Conservation (phyloP, 1,140 invertebrate genomes). For the Scaptomyza pallida region DNA sequence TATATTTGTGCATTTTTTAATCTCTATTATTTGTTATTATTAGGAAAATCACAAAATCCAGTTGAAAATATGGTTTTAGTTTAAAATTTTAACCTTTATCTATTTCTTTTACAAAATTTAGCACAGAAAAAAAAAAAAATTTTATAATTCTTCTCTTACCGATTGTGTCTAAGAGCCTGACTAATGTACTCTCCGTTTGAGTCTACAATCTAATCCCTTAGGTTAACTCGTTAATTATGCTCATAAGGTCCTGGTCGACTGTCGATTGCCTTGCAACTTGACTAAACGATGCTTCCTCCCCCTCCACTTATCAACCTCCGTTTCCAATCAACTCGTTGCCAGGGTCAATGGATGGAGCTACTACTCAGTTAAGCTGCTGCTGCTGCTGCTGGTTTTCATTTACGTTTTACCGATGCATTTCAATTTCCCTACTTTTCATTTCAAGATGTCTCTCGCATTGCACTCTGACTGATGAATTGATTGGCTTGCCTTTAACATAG, state of each 20-base stretch:
- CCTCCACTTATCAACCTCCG: background rate
- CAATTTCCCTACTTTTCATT: constrained; percentile 22
- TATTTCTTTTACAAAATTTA: too few species aligned
- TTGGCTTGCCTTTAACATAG: background rate
- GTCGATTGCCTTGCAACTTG: constrained; percentile 10
- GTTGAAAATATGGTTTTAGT: too few species aligned
- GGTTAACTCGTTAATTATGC: constrained; percentile 7
- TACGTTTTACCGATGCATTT: constrained; percentile 18
- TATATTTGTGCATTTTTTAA: too few species aligned
- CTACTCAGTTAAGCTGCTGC: constrained; percentile 7
- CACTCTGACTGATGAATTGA: constrained; percentile 14
- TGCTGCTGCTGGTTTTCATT: background rate
- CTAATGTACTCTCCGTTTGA: background rate
- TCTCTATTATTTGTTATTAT: too few species aligned
- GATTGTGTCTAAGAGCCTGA: background rate
- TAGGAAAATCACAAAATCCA: too few species aligned
- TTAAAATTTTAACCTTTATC: too few species aligned
- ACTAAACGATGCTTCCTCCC: background rate
- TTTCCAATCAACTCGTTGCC: constrained; percentile 13
- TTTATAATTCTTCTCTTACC: too few species aligned
- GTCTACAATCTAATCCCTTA: background rate
- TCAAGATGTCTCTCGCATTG: constrained; percentile 8
- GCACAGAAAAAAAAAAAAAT: too few species aligned
- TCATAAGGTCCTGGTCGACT: constrained; percentile 7
- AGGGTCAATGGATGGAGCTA: constrained; percentile 6